Percentiles rank a stretch among this genome's conserved stretches.
Evolutionary conservation across 2,113 vertebrate genomes (phyloP).

Genomic region (Sinocyclocheilus grahami): DNA sequence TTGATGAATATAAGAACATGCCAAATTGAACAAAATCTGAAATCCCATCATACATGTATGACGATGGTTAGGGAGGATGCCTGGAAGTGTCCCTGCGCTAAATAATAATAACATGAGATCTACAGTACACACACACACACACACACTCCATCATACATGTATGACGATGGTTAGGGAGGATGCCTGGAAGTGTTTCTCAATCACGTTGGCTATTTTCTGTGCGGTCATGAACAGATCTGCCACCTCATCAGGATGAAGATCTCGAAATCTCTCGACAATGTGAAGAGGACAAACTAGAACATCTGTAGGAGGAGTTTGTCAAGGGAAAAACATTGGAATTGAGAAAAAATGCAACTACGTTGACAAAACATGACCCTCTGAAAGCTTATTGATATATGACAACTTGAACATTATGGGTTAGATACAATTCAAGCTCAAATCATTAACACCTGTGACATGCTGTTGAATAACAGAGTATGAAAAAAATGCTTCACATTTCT

Average conservation of each 20-base stretch:
- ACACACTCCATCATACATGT: no score
- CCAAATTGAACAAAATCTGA: neutral
- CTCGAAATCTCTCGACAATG: conserved; percentile 82
- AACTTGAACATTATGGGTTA: no score
- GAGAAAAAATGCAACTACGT: no score
- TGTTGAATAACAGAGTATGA: no score
- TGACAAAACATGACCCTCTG: no score
- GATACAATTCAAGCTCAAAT: no score
- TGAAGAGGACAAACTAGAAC: conserved; percentile 88
- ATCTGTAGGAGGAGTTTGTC: conserved; percentile 76
- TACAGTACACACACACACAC: no score
- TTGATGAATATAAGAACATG: no score
- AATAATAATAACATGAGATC: no score
- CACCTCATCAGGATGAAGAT: conserved; percentile 84
- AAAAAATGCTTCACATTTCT: no score
- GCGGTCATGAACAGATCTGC: conserved; percentile 80
- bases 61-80: conserved; percentile 86
- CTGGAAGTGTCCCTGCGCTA: conserved; percentile 84
- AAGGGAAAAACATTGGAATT: conserved; percentile 62
- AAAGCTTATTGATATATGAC: no score
- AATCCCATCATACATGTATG: conserved; percentile 77
- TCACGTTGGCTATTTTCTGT: conserved; percentile 80
- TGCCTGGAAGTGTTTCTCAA: conserved; percentile 85
- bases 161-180: conserved; percentile 86
- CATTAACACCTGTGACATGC: no score